A percentile compares a stretch with the other conserved stretches of the same genome.
Conservation (phyloP, 2,797 vertebrate species). For the Lepilemur ruficaudatus region DNA sequence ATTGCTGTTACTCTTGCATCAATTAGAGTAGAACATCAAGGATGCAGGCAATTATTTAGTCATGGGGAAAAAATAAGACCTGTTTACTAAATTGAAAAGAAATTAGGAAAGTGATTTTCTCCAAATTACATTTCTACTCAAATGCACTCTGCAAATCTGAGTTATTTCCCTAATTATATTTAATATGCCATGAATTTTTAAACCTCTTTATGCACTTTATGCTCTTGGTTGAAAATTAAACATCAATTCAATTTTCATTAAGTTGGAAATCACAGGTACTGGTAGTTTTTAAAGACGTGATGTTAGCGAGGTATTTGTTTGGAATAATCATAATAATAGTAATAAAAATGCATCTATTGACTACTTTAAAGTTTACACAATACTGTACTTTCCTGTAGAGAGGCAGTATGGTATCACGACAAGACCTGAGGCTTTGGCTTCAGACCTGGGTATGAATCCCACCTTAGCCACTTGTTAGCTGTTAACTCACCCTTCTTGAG, state of each 20-base stretch:
- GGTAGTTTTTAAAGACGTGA: conserved; percentile 30
- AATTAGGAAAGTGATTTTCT: conserved; percentile 57
- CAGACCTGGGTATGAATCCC: background rate
- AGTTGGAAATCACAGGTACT: conserved; percentile 25
- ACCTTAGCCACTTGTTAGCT: background rate
- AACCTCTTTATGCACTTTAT: conserved; percentile 17
- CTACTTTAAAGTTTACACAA: background rate
- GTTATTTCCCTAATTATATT: conserved; percentile 61
- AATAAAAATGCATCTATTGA: background rate
- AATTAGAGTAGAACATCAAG: background rate
- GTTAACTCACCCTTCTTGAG: background rate
- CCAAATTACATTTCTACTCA: conserved; percentile 52
- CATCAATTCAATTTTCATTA: conserved; percentile 44
- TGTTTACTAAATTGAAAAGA: conserved; percentile 61
- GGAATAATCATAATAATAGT: background rate
- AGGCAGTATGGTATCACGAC: background rate
- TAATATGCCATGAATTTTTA: conserved; percentile 49
- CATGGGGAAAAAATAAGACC: conserved; percentile 24
- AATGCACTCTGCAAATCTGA: conserved; percentile 33
- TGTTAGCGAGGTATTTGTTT: conserved; percentile 37
- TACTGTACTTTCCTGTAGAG: background rate
- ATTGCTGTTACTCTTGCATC: conserved; percentile 5
- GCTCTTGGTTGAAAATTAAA: conserved; percentile 39
- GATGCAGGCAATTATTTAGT: background rate
- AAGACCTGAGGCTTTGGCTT: conserved; percentile 13